Evolutionary conservation across 2,113 vertebrate species (phyloP).

Genomic region (Hepsetus odoe): DNA sequence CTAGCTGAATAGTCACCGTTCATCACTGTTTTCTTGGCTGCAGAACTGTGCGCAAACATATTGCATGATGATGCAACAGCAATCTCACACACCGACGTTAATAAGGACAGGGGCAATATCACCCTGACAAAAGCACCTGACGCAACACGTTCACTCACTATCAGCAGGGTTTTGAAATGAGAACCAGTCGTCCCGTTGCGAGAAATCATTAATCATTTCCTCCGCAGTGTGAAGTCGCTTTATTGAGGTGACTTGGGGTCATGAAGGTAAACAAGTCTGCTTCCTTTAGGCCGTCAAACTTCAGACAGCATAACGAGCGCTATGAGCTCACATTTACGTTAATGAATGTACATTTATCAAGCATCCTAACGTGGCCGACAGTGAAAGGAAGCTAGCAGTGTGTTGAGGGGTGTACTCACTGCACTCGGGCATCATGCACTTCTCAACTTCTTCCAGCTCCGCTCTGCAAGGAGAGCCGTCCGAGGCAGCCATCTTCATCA

Average conservation of each 20-base stretch:
- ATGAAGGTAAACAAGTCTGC: background rate
- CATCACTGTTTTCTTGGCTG: no score
- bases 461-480: constrained; percentile 91
- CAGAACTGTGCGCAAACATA: background rate
- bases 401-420: constrained; percentile 78
- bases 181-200: constrained; percentile 1
- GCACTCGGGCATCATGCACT: constrained; percentile 97
- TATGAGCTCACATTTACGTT: no score
- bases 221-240: background rate
- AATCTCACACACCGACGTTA: background rate
- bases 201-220: background rate
- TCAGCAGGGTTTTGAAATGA: background rate
- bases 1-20: no score
- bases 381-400: background rate
- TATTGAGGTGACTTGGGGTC: background rate
- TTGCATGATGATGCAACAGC: constrained; percentile 11
- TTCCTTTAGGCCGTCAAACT: no score
- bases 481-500: constrained; percentile 92
- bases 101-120: background rate
- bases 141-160: background rate
- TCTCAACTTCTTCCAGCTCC: constrained; percentile 87
- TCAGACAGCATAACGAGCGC: no score
- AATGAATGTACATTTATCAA: no score
- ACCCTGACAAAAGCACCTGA: constrained; percentile 14
- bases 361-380: no score